Conservation (phyloP, 2,113 vertebrate species). For the Ranitomeya imitator region DNA sequence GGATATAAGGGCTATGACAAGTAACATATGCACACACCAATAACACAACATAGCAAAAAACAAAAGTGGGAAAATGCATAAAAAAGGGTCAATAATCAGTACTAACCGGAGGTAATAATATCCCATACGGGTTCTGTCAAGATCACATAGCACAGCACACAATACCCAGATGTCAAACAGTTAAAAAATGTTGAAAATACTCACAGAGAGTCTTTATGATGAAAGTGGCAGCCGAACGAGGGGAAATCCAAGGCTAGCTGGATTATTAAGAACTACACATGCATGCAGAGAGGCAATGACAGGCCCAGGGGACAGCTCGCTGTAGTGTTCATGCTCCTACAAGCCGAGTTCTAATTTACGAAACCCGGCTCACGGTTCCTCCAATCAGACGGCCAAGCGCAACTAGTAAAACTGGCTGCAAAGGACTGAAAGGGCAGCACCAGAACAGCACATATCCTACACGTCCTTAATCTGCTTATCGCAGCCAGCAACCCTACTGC, state of each 20-base stretch:
- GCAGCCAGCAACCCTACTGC: conserved; percentile 63
- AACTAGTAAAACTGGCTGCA: conserved; percentile 78
- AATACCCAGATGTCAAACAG: not conserved
- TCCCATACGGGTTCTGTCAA: not conserved
- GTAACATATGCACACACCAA: not conserved
- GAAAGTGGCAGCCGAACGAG: conserved; percentile 70
- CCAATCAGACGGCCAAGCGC: conserved; percentile 73
- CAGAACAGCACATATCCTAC: conserved; percentile 67
- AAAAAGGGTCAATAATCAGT: not conserved
- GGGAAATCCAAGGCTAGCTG: conserved; percentile 70
- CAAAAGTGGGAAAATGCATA: too few relatives aligned
- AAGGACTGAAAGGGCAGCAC: conserved; percentile 69
- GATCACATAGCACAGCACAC: not conserved
- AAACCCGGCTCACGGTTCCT: conserved; percentile 69
- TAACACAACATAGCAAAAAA: not conserved
- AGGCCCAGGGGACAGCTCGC: conserved; percentile 69
- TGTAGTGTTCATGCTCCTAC: conserved; percentile 69
- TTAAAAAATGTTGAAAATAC: conserved; percentile 67
- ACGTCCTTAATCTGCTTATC: conserved; percentile 70
- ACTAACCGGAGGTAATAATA: not conserved
- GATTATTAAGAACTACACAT: conserved; percentile 67
- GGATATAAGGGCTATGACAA: not conserved
- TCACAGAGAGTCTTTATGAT: conserved; percentile 75
- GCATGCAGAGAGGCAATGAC: conserved; percentile 71
- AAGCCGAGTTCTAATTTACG: conserved; percentile 73